Percentiles rank a stretch among this genome's conserved stretches.
Conservation (phyloP, 2,113 vertebrate genomes). For the Eptatretus burgeri region DNA sequence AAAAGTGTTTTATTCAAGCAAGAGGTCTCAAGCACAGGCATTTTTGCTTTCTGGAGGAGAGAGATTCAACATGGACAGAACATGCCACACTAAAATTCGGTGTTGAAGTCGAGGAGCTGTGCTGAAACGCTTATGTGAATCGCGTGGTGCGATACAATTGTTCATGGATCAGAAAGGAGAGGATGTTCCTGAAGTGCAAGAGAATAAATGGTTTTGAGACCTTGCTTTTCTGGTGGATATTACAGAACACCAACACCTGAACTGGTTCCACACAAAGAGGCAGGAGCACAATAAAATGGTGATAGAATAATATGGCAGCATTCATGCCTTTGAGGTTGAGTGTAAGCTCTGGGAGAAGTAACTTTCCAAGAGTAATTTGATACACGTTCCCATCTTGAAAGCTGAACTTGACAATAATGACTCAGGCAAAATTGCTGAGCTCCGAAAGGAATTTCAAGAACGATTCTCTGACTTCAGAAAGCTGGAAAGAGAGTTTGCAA, state of each 20-base stretch:
- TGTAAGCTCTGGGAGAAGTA: no score
- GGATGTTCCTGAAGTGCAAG: no score
- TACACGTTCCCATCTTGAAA: no score
- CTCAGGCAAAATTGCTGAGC: no score
- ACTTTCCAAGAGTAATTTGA: no score
- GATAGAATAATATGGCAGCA: constrained; percentile 8
- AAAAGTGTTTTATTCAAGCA: neutral
- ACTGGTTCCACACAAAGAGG: no score
- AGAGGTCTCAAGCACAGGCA: neutral
- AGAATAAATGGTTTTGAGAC: constrained; percentile 8
- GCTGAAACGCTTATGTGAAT: neutral
- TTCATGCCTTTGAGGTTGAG: constrained; percentile 8
- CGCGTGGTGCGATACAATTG: neutral
- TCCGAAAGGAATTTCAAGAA: no score
- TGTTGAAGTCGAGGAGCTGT: neutral
- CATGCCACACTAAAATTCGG: neutral
- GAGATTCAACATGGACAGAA: neutral
- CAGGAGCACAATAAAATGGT: constrained; percentile 10
- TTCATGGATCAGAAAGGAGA: constrained; percentile 11
- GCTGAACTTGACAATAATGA: no score
- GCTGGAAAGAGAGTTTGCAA: no score
- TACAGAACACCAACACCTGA: constrained; percentile 10
- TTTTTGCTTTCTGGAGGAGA: neutral
- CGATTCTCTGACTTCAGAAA: no score
- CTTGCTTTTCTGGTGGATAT: constrained; percentile 11